Conservation (phyloP, 2,113 vertebrate genomes). For the Melanocharis versteri region DNA sequence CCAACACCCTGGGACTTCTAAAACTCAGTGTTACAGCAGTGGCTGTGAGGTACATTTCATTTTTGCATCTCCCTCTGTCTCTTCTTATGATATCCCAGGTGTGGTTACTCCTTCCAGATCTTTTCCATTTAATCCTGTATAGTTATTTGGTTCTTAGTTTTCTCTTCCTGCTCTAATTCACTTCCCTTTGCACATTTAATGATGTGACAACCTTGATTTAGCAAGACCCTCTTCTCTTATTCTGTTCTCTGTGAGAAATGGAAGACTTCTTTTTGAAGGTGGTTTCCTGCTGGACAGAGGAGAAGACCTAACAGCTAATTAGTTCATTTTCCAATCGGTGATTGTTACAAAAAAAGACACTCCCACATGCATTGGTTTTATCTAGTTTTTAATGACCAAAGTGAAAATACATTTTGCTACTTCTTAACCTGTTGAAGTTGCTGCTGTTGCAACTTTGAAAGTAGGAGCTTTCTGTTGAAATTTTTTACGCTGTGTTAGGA, state of each 20-base stretch:
- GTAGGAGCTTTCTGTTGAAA: not conserved
- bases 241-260: not conserved
- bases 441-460: not conserved
- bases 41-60: not conserved
- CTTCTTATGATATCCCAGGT: not conserved
- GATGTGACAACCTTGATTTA: not conserved
- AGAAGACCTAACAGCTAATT: not conserved
- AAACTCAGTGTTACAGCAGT: not conserved
- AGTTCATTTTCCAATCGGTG: not conserved
- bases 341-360: not conserved
- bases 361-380: not conserved
- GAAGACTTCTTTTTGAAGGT: not conserved
- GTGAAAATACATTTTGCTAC: not conserved
- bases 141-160: not conserved
- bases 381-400: not conserved
- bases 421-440: not conserved
- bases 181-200: not conserved
- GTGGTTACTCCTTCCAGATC: not conserved
- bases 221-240: not conserved
- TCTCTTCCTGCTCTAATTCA: not conserved
- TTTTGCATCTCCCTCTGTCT: not conserved
- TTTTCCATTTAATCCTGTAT: not conserved
- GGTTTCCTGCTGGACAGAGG: not conserved
- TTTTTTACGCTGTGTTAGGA: not conserved
- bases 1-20: not conserved